A percentile compares a stretch with the other conserved stretches of the same genome.
Conservation (phyloP, 2,888 invertebrate species). For the Shargacucullia verbasci region DNA sequence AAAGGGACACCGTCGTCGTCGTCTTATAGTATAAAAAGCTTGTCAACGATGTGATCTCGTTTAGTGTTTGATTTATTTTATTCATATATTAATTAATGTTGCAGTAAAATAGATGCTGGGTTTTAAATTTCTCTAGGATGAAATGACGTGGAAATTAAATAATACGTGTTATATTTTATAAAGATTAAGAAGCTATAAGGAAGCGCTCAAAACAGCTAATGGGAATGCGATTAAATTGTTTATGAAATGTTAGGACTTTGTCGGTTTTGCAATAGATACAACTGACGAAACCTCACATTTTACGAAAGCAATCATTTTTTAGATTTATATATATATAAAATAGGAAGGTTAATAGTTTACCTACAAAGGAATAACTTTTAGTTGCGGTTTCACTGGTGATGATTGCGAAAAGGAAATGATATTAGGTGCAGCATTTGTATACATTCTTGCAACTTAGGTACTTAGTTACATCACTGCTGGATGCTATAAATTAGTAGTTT, state of each 20-base stretch:
- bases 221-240: constrained; percentile 14
- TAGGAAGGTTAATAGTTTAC: constrained; percentile 18
- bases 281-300: constrained; percentile 26
- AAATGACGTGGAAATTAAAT: constrained; percentile 21
- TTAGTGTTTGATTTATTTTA: constrained; percentile 40
- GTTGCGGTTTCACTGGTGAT: constrained; percentile 2
- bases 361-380: constrained; percentile 14
- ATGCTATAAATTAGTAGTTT: constrained; percentile 6
- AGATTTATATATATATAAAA: not conserved
- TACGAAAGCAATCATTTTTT: constrained; percentile 18
- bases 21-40: constrained; percentile 32
- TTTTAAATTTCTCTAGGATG: constrained; percentile 17
- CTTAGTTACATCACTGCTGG: constrained; percentile 22
- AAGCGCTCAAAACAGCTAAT: constrained; percentile 13
- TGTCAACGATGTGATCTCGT: constrained; percentile 28
- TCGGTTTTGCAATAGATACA: constrained; percentile 20
- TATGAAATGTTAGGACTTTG: constrained; percentile 6
- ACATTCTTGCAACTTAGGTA: constrained; percentile 5
- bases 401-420: constrained; percentile 26
- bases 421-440: constrained; percentile 1
- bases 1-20: constrained; percentile 39
- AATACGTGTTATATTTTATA: constrained; percentile 35
- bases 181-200: constrained; percentile 22
- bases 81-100: constrained; percentile 18
- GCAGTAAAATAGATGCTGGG: constrained; percentile 18